Conservation (phyloP, 2,888 invertebrate genomes). For the Anoplius nigerrimus region DNA sequence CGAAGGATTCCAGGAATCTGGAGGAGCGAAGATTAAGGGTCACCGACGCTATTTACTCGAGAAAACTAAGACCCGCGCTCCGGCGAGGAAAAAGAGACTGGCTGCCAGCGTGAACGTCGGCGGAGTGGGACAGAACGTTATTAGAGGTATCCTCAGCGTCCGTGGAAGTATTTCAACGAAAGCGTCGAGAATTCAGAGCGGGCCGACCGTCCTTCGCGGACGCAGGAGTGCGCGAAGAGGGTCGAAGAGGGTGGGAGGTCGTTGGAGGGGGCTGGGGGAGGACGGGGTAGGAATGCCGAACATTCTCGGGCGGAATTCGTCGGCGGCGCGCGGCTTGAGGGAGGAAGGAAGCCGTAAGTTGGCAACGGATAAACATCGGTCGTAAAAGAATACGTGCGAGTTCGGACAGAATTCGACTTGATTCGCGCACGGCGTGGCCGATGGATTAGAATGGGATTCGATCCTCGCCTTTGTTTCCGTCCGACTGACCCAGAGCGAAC, state of each 20-base stretch:
- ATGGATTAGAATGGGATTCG: no score
- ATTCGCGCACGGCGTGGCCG: no score
- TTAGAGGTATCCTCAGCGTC: background rate
- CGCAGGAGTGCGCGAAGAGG: no score
- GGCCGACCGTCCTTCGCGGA: background rate
- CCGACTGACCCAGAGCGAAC: no score
- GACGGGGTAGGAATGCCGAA: conserved; percentile 10
- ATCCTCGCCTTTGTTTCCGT: no score
- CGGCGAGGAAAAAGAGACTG: background rate
- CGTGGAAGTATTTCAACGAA: conserved; percentile 14
- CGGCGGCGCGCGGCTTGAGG: background rate
- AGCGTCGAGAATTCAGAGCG: conserved; percentile 3
- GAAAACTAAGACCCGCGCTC: background rate
- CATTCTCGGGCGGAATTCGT: background rate
- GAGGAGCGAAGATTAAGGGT: background rate
- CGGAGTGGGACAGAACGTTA: conserved; percentile 2
- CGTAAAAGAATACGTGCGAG: no score
- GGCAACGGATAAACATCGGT: no score
- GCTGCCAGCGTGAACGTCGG: background rate
- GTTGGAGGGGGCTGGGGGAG: background rate
- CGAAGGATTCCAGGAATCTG: background rate
- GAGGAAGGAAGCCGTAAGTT: background rate
- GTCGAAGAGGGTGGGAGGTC: no score
- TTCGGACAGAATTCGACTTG: no score
- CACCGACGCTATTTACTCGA: background rate